These are phyloP conservation scores for Axea sp. DNA, from an alignment of 2,888 invertebrate genomes.

Conservation along the genomic window DNA sequence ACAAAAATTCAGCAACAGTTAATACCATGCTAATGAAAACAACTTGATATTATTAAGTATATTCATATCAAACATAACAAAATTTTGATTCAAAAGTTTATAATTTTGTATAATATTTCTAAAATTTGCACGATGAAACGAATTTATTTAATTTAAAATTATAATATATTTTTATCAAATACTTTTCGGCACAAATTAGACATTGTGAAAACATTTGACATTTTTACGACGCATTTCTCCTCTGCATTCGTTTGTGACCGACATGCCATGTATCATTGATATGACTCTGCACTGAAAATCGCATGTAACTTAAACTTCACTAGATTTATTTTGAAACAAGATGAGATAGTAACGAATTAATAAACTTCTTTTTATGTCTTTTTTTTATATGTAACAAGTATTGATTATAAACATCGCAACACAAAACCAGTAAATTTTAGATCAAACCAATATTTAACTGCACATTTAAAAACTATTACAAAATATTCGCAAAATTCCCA, in stretches of 20 bases:
- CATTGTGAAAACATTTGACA: slow-evolving; percentile 9
- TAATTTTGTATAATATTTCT: too few species aligned
- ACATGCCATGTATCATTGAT: slow-evolving; percentile 15
- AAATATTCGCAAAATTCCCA: slow-evolving; percentile 36
- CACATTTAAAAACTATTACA: slow-evolving; percentile 43
- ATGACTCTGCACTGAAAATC: slow-evolving; percentile 9
- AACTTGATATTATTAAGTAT: too few species aligned
- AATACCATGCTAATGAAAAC: too few species aligned
- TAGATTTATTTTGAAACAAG: slow-evolving; percentile 40
- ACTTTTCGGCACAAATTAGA: too few species aligned
- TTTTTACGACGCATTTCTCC: background rate
- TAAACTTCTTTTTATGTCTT: too few species aligned
- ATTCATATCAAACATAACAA: too few species aligned
- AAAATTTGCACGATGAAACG: too few species aligned
- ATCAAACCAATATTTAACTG: slow-evolving; percentile 30
- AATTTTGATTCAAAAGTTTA: too few species aligned
- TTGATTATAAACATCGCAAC: slow-evolving; percentile 38
- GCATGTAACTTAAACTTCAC: slow-evolving; percentile 22
- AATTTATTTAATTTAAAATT: too few species aligned
- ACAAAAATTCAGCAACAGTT: too few species aligned
- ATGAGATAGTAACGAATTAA: slow-evolving; percentile 19
- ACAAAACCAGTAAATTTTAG: slow-evolving; percentile 23
- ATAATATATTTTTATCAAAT: too few species aligned
- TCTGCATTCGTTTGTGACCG: too few species aligned
- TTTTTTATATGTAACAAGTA: slow-evolving; percentile 22